Evolutionary conservation across 2,888 invertebrate species (phyloP).

Genomic region (Eupithecia subfuscata): DNA sequence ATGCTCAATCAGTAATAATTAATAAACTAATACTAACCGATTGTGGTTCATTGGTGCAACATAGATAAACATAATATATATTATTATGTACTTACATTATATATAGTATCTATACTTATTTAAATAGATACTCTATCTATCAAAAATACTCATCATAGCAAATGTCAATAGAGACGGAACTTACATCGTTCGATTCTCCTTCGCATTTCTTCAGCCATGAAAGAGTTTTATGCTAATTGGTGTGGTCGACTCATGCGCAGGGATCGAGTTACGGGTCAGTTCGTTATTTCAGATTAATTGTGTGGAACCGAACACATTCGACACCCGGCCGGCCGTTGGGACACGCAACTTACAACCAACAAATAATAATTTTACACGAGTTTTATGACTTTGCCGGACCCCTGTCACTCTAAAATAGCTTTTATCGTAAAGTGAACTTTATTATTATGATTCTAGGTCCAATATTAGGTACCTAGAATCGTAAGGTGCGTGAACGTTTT

Average conservation of each 20-base stretch:
- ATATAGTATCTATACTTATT: too few species aligned
- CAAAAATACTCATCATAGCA: too few species aligned
- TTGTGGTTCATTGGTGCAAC: too few species aligned
- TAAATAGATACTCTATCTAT: too few species aligned
- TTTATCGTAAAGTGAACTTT: conserved; percentile 19
- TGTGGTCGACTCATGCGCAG: conserved; percentile 66
- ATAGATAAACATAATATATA: too few species aligned
- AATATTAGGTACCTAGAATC: conserved; percentile 3
- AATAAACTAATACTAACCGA: too few species aligned
- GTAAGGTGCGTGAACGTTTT: neutral
- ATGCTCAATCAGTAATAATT: too few species aligned
- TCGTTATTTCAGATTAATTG: conserved; percentile 81
- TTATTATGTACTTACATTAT: too few species aligned
- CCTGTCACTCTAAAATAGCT: conserved; percentile 24
- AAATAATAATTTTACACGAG: conserved; percentile 42
- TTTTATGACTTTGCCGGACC: conserved; percentile 37
- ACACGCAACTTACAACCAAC: conserved; percentile 57
- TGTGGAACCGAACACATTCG: conserved; percentile 78
- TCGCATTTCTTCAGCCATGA: conserved; percentile 20
- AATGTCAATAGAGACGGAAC: neutral
- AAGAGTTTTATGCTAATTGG: conserved; percentile 72
- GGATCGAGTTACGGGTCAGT: conserved; percentile 75
- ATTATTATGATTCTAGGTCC: conserved; percentile 3
- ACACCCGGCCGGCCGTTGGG: conserved; percentile 63
- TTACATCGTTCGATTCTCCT: neutral